Base-by-base conservation (phyloP, 2,113 vertebrate species). In the Anarhynchus alexandrinus region DNA sequence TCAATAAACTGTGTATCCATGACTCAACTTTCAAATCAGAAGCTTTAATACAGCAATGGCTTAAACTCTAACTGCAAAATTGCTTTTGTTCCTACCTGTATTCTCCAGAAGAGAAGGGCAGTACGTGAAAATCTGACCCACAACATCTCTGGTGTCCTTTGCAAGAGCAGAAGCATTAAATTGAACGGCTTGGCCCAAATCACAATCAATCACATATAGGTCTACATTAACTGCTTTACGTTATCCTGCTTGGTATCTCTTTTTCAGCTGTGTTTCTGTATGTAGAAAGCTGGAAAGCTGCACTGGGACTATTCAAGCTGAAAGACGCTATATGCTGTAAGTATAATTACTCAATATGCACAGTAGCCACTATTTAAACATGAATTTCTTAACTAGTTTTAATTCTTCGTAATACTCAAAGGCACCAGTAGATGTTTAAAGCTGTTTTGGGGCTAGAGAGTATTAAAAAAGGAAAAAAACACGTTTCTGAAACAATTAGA, bases 401-500 rank as follows among this genome's bases (percentile, higher is more conserved):
- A 94, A 58, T 93, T 78, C 36, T 86, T 82, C 65, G 55, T 79
- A 87, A 92, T 88, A 87, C 83, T 95, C 81, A 96, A 91, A 93
- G 90, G 88, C 81, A 95, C 27, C 54, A 88, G 81, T 70, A 95
- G 72, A 94, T 77, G 62, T 94, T 97, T 96, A 93, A 93, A 91
- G 88, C 86, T 81, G 49, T 85, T 92, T 70, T 8, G 93, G 85
- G 88, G 55, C 38, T 95, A 69, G 55, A 94, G 57, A 87, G 54
- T 58, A 86, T 77, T 91, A 49, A 96, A 89, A 92, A 71, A 8
- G 59, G 45, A 2, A 8, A 62, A 82, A 76, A 86, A 70, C 51
- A 49, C 6, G 27, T 66, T 80, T 80, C 88, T 96, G 70, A 93
- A 96, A 94, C 95, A 96, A 97, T 85, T 90, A 91, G 70, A 96